These are phyloP conservation scores for Dioctria linearis DNA, from an alignment of 2,888 invertebrate genomes.

Conservation along the genomic window DNA sequence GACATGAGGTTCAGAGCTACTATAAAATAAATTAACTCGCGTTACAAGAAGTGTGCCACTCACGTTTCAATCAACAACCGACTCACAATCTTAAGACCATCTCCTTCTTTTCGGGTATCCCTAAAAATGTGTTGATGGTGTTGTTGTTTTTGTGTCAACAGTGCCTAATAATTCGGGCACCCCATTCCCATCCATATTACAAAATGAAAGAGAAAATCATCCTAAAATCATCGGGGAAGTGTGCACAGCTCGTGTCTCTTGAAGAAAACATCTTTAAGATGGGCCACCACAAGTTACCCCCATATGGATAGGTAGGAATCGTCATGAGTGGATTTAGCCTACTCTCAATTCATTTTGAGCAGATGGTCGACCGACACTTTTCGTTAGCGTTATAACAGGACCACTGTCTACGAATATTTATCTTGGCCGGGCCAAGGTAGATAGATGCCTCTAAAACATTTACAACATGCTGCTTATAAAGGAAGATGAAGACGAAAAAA, in stretches of 20 bases:
- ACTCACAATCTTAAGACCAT: conserved; percentile 10
- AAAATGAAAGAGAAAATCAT: conserved; percentile 41
- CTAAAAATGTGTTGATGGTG: conserved; percentile 15
- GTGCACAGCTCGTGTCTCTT: conserved; percentile 56
- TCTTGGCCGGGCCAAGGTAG: conserved; percentile 16
- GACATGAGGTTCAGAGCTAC: not conserved
- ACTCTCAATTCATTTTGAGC: conserved; percentile 13
- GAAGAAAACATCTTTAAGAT: conserved; percentile 47
- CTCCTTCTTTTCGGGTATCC: conserved; percentile 8
- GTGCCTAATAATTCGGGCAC: conserved; percentile 36
- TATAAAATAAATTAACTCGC: conserved; percentile 37
- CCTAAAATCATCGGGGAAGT: conserved; percentile 51
- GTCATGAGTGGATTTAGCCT: conserved; percentile 18
- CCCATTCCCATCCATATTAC: conserved; percentile 11
- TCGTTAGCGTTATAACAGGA: not conserved
- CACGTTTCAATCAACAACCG: conserved; percentile 31
- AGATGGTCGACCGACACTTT: conserved; percentile 25
- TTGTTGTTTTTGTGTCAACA: conserved; percentile 45
- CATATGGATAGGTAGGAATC: conserved; percentile 27
- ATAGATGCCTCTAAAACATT: conserved; percentile 10
- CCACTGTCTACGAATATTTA: conserved; percentile 33
- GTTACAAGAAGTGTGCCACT: conserved; percentile 43
- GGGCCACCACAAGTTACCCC: conserved; percentile 17
- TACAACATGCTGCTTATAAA: not conserved
- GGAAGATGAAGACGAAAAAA: not conserved